Evolutionary conservation across 2,797 vertebrate species (phyloP), one percentile per base, ranked within the genome.

Genomic region (Limnodromus scolopaceus): DNA sequence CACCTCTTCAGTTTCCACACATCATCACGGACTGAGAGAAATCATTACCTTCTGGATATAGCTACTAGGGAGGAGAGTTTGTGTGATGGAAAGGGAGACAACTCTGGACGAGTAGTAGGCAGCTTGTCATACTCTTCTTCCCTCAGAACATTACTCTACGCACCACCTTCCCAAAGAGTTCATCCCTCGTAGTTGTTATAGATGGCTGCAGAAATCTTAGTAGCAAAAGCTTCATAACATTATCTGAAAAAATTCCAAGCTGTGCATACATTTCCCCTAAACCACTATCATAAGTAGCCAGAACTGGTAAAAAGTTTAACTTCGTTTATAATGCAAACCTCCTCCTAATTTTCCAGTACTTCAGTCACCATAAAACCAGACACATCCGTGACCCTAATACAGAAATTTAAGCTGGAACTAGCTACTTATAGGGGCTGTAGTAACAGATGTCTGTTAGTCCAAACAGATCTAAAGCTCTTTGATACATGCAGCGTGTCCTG

Each of bases 1-100:
- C 83, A 89, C 13, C 38, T 84, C 80, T 54, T 92, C 90, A 91
- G 69, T 46, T 90, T 88, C 79, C 77, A 90, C 92, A 90, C 74
- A 82, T 86, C 72, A 51, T 65, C 80, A 79, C 27, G 0, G 1
- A 60, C 53, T 39, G 28, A 60, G 76, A 69, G 30, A 76, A 81
- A 72, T 36, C n/a, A 23, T 63, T 69, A 69, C 69, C 18, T 69
- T 72, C 64, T 45, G 6, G 0, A n/a, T 13, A 79, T 0, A 75
- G 41, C 60, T 84, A 39, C 72, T 58, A 49, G 43, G 81, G 36
- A 76, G 27, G 14, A 63, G 23, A 81, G 65, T 20, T 61, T n/a
- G 28, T 23, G 19, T 51, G 77, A 94, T 65, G 54, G 49, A 97
- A 93, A 86, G 22, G 41, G 54, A 95, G 69, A 65, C 16, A 70